These are phyloP conservation scores for Tenrec ecaudatus DNA, from an alignment of 2,113 vertebrate species.

Conservation along the genomic window DNA sequence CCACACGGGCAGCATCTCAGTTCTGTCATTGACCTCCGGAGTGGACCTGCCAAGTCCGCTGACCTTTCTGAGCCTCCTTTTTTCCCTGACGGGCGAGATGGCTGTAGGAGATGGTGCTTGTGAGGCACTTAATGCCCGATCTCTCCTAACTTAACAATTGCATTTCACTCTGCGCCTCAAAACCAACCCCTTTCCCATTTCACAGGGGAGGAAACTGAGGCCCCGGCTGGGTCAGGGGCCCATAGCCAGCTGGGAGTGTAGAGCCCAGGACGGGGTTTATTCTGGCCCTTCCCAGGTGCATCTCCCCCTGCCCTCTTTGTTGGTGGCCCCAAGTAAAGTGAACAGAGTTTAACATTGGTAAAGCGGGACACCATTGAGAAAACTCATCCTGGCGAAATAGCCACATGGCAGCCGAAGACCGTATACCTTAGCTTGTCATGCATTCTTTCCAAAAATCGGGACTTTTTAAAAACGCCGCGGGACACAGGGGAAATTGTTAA, in stretches of 20 bases:
- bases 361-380: too few species aligned
- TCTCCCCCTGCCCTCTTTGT: neutral
- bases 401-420: too few species aligned
- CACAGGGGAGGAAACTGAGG: neutral
- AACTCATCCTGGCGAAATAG: too few species aligned
- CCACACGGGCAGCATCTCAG: neutral
- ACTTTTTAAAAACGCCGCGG: too few species aligned
- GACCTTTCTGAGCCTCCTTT: neutral
- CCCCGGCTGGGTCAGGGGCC: neutral
- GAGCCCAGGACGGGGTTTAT: neutral
- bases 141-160: neutral
- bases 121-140: neutral
- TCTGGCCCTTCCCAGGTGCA: neutral
- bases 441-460: too few species aligned
- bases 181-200: neutral
- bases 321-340: too few species aligned
- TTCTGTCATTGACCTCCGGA: neutral
- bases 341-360: too few species aligned
- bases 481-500: too few species aligned
- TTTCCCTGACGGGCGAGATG: neutral
- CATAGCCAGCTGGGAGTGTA: neutral
- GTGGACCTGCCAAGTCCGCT: neutral
- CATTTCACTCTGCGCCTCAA: slow-evolving; percentile 10
- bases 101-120: neutral
- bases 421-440: too few species aligned